These are phyloP conservation scores for Channa maculata DNA, from an alignment of 2,113 vertebrate genomes.

Conservation along the genomic window DNA sequence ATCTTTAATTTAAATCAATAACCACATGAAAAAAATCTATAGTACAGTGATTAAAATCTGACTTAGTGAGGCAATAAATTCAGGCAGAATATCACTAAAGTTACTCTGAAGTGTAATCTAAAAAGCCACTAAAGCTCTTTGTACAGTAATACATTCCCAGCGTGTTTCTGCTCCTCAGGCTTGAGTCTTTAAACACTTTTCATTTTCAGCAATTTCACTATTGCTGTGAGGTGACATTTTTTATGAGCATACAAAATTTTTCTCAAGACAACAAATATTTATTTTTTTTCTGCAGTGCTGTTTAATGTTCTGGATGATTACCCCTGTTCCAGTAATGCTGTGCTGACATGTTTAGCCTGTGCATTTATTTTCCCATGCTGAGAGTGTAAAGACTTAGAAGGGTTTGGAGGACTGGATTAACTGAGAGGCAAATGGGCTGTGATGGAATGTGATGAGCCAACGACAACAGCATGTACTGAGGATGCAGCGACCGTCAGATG, in stretches of 20 bases:
- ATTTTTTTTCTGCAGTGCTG: slow-evolving; percentile 51
- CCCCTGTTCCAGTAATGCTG: slow-evolving; percentile 39
- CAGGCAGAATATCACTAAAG: slow-evolving; percentile 10
- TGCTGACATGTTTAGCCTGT: slow-evolving; percentile 62
- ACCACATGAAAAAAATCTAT: slow-evolving; percentile 19
- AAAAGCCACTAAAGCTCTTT: neutral
- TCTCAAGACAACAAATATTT: slow-evolving; percentile 45
- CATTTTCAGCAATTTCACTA: slow-evolving; percentile 26
- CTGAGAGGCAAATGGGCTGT: slow-evolving; percentile 73
- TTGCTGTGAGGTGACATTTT: slow-evolving; percentile 29
- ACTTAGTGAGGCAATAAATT: slow-evolving; percentile 28
- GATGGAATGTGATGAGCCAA: slow-evolving; percentile 73
- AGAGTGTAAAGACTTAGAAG: slow-evolving; percentile 57
- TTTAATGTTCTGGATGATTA: slow-evolving; percentile 67
- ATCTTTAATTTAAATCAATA: slow-evolving; percentile 46
- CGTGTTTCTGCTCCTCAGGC: slow-evolving; percentile 18
- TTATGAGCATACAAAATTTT: slow-evolving; percentile 36
- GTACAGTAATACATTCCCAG: slow-evolving; percentile 23
- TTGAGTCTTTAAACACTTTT: slow-evolving; percentile 12
- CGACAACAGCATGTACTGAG: slow-evolving; percentile 52
- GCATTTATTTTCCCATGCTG: slow-evolving; percentile 64
- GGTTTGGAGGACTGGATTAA: slow-evolving; percentile 60
- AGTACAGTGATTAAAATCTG: slow-evolving; percentile 27
- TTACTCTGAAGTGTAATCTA: slow-evolving; percentile 11
- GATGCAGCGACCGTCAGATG: slow-evolving; percentile 40